phyloP scores from a whole-genome alignment of 1,140 invertebrate genomes.

The Mercenaria mercenaria region DNA sequence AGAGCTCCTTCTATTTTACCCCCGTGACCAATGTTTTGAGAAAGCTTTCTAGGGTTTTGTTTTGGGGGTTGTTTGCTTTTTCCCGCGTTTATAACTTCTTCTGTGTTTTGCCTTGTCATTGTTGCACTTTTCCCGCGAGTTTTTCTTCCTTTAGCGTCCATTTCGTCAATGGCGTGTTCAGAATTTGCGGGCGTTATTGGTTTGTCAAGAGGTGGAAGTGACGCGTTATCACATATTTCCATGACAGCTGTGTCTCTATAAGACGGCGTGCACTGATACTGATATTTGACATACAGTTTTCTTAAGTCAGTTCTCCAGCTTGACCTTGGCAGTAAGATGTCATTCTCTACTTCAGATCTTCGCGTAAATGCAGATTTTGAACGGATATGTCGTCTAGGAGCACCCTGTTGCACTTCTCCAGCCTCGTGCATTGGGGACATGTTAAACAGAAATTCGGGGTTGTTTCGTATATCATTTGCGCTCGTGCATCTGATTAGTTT shows the following conservation, averaged over 20 bases:
- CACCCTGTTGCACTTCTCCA: neutral
- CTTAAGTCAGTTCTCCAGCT: constrained; percentile 56
- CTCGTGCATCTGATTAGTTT: constrained; percentile 72
- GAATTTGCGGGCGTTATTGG: constrained; percentile 53
- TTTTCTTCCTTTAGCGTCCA: neutral
- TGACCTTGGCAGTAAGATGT: neutral
- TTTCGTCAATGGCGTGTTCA: constrained; percentile 49
- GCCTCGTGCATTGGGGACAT: constrained; percentile 29
- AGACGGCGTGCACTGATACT: constrained; percentile 53
- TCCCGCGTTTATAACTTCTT: constrained; percentile 38
- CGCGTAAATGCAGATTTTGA: constrained; percentile 52
- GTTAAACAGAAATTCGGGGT: constrained; percentile 75
- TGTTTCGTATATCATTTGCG: constrained; percentile 75
- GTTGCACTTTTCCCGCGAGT: constrained; percentile 27
- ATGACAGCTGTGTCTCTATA: constrained; percentile 25
- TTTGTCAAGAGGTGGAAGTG: constrained; percentile 52
- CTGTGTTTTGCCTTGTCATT: constrained; percentile 23
- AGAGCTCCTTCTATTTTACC: constrained; percentile 50
- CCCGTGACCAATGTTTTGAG: constrained; percentile 59
- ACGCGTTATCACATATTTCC: neutral
- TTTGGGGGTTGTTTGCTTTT: constrained; percentile 19
- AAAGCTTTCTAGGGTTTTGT: constrained; percentile 29
- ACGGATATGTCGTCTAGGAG: constrained; percentile 22
- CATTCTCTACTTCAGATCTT: constrained; percentile 33
- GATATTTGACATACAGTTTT: constrained; percentile 38